Evolutionary conservation across 53 echinoderm and acorn worm genomes (phyloP), one percentile per base, ranked within the genome.

Genomic region (Actinopyga echinites): DNA sequence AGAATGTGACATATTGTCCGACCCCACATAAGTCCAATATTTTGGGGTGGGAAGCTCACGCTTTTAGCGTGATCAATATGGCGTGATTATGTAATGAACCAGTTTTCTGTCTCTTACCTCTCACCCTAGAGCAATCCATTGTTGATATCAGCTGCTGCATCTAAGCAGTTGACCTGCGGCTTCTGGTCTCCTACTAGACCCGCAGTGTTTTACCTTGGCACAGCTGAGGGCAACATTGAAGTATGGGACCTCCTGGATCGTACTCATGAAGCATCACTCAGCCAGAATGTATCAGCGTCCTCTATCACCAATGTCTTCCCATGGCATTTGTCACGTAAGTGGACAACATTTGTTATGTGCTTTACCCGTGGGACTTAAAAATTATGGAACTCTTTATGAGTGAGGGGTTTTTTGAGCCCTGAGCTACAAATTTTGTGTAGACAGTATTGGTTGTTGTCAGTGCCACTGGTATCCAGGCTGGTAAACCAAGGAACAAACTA

Each of bases 181-280:
- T 91, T 74, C 86, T 96, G 96, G 96, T 93, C 93, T 23, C 96
- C 96, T 8, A 89, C 84, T 43, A 84, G 96, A 25, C 96, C 96
- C 5, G 91, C 86, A 8, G 96, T 96, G 17, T 93, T 96, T 87
- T 96, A 90, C 83, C 57, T 96, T 22, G 96, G 94, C 4, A 90
- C 85, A 8, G 79, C 91, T n/a, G 96, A 96, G 38, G 96, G 96
- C 9, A 93, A 96, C 64, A 84, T 96, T n/a, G 96, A 96, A 49
- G 92, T 96, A 59, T 96, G 96, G 96, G 96, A 96, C 75, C 87
- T 96, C 11, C 82, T 96, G 60, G 96, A 96, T 74, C 85, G 91
- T 69, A 96, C 96, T 20, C 96, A 96, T 53, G 96, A 96, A 29
- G 93, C 96, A 29, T 96, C 96, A 4, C 87, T 93, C 64, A 86